Conservation (phyloP, 2,888 invertebrate species). For the Bruchidius siliquastri region DNA sequence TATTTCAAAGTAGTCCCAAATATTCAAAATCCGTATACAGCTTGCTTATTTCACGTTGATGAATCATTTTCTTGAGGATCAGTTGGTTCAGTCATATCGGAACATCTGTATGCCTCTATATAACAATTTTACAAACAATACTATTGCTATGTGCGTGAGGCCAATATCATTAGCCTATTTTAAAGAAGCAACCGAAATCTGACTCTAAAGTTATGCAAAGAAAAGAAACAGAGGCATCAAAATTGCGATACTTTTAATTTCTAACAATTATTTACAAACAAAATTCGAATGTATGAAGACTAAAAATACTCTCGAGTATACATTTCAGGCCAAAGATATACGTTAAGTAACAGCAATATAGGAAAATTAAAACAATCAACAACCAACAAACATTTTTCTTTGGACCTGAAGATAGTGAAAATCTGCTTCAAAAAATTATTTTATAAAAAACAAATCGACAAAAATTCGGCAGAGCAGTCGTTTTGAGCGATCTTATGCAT, state of each 20-base stretch:
- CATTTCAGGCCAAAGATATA: constrained; percentile 5
- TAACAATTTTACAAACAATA: constrained; percentile 42
- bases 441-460: constrained; percentile 27
- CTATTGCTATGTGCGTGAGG: constrained; percentile 44
- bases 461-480: constrained; percentile 44
- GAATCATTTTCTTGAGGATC: constrained; percentile 9
- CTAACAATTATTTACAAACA: background rate
- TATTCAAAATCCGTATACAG: background rate
- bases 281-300: background rate
- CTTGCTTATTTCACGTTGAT: background rate
- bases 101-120: constrained; percentile 47
- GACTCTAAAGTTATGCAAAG: constrained; percentile 16
- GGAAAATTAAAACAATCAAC: constrained; percentile 6
- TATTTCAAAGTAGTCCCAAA: no score
- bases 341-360: constrained; percentile 1
- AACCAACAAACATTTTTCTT: constrained; percentile 10
- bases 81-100: constrained; percentile 37
- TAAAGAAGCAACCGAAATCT: constrained; percentile 41
- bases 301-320: constrained; percentile 1
- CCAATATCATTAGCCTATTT: constrained; percentile 30
- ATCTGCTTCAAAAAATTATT: background rate
- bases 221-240: constrained; percentile 14
- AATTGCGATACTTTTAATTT: background rate
- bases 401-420: background rate
- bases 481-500: constrained; percentile 50